phyloP scores from a whole-genome alignment of 2,113 vertebrate genomes.

The Pedionomus torquatus region DNA sequence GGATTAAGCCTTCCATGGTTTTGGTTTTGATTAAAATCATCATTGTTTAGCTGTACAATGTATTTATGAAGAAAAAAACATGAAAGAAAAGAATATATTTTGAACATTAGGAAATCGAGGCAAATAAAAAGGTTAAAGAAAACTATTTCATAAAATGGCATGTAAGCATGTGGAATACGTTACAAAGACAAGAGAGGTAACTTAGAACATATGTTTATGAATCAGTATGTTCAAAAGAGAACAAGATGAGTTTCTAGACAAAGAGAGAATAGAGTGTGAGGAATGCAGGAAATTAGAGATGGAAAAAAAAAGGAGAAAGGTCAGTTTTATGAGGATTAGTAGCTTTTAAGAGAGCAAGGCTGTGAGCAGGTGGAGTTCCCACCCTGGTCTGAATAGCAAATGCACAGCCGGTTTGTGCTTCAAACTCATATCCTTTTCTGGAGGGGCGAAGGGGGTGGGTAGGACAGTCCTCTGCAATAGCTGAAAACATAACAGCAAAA shows the following conservation, averaged over 20 bases:
- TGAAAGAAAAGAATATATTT: slow-evolving; percentile 67
- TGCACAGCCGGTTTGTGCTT: neutral
- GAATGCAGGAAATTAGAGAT: slow-evolving; percentile 61
- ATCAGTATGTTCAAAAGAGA: slow-evolving; percentile 53
- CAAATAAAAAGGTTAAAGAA: slow-evolving; percentile 74
- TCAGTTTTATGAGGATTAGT: slow-evolving; percentile 65
- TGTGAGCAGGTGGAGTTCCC: slow-evolving; percentile 71
- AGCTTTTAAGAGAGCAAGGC: slow-evolving; percentile 62
- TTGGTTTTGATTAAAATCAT: slow-evolving; percentile 66
- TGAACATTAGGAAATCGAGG: slow-evolving; percentile 69
- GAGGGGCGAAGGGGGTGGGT: neutral
- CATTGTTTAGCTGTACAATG: slow-evolving; percentile 70
- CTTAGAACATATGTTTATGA: slow-evolving; percentile 72
- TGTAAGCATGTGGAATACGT: slow-evolving; percentile 68
- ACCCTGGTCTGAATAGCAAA: slow-evolving; percentile 34
- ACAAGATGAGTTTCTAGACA: slow-evolving; percentile 58
- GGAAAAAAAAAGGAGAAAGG: neutral
- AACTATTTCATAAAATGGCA: slow-evolving; percentile 68
- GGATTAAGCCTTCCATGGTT: slow-evolving; percentile 44
- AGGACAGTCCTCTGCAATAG: neutral
- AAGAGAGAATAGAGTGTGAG: slow-evolving; percentile 62
- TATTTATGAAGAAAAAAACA: slow-evolving; percentile 68
- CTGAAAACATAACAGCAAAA: neutral
- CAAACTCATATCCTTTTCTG: neutral
- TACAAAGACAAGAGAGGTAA: slow-evolving; percentile 75